These are phyloP conservation scores for Anodontia alba DNA, from an alignment of 2,888 invertebrate species.

Conservation along the genomic window DNA sequence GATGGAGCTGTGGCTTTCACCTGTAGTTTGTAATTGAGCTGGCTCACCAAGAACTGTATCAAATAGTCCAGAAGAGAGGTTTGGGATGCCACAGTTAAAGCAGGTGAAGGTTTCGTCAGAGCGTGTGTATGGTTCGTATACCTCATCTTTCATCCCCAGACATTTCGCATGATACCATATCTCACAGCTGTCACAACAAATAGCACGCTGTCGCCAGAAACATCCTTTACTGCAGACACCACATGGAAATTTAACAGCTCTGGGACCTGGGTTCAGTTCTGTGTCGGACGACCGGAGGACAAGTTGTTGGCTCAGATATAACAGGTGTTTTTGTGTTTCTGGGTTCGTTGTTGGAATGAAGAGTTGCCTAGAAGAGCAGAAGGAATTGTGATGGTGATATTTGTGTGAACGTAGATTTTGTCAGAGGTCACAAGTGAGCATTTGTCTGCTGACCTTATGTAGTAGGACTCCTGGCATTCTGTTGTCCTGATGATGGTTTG, in stretches of 20 bases:
- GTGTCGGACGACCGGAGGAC: not conserved
- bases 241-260: constrained; percentile 6
- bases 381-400: not conserved
- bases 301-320: not conserved
- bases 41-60: constrained; percentile 1
- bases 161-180: constrained; percentile 23
- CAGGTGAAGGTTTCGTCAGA: not conserved
- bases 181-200: constrained; percentile 30
- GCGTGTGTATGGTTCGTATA: not conserved
- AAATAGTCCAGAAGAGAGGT: not conserved
- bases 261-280: not conserved
- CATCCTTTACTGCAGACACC: constrained; percentile 19
- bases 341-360: not conserved
- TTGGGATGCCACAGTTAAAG: no score
- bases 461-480: no score
- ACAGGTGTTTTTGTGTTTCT: not conserved
- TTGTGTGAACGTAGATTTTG: not conserved
- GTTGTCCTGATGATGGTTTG: no score
- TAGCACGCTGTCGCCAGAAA: constrained; percentile 15
- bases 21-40: not conserved
- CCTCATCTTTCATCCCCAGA: constrained; percentile 12
- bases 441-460: no score
- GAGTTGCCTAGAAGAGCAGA: not conserved
- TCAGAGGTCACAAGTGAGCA: no score
- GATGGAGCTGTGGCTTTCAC: not conserved